Conservation (phyloP, 2,888 invertebrate species). For the Aporophyla lueneburgensis region DNA sequence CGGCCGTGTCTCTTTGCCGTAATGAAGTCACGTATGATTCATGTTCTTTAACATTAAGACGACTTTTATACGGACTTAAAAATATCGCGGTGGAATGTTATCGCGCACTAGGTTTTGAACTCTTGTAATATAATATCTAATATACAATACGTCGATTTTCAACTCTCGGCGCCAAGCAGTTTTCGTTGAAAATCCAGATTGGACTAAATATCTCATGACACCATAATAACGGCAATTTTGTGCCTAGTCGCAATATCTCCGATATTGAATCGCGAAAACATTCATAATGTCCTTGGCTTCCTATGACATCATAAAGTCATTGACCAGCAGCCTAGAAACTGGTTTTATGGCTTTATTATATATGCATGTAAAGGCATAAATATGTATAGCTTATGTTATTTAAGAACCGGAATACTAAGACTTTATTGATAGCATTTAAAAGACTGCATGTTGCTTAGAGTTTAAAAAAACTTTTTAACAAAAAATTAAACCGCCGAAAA, state of each 20-base stretch:
- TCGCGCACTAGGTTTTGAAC: no score
- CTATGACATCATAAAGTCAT: slow-evolving; percentile 57
- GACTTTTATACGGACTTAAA: no score
- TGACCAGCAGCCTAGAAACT: slow-evolving; percentile 53
- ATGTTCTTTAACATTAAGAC: slow-evolving; percentile 41
- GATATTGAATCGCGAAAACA: slow-evolving; percentile 38
- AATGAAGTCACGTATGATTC: slow-evolving; percentile 65
- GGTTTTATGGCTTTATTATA: slow-evolving; percentile 35
- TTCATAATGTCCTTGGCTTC: slow-evolving; percentile 28
- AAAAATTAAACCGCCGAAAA: no score
- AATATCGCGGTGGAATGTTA: no score
- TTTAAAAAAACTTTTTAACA: no score
- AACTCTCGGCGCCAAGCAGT: no score
- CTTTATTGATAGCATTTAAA: neutral
- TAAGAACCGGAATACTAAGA: slow-evolving; percentile 2
- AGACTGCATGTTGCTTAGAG: slow-evolving; percentile 4
- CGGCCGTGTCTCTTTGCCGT: slow-evolving; percentile 30
- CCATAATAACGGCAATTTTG: slow-evolving; percentile 24
- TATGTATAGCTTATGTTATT: slow-evolving; percentile 6
- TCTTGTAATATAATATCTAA: no score
- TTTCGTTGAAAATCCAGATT: no score
- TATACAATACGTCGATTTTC: no score
- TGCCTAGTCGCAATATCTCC: slow-evolving; percentile 12
- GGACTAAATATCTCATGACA: slow-evolving; percentile 27
- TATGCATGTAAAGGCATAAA: slow-evolving; percentile 8